phyloP scores from a whole-genome alignment of 2,888 invertebrate species.

The Pachymerium ferrugineum region DNA sequence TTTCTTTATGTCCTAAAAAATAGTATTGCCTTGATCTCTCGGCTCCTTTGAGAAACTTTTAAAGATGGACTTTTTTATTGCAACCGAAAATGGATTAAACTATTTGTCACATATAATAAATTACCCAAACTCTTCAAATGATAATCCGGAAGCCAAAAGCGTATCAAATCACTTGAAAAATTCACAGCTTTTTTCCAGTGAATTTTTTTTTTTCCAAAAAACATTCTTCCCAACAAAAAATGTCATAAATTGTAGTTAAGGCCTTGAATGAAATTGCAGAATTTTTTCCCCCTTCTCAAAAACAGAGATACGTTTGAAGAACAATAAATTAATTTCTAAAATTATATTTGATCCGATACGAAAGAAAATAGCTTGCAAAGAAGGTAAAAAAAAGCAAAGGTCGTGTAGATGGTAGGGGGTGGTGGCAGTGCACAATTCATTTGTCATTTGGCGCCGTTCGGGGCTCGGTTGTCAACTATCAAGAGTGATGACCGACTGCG shows the following conservation, averaged over 20 bases:
- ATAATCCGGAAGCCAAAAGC: neutral
- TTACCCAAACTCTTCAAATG: too few species aligned
- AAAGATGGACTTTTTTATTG: too few species aligned
- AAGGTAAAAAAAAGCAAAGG: neutral
- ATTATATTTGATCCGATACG: too few species aligned
- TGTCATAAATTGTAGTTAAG: too few species aligned
- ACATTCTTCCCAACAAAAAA: too few species aligned
- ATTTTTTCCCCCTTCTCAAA: neutral
- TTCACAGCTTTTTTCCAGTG: neutral
- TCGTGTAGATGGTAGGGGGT: too few species aligned
- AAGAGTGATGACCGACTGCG: conserved; percentile 29
- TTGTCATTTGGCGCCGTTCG: conserved; percentile 29
- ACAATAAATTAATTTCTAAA: conserved; percentile 6
- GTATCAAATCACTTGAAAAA: neutral
- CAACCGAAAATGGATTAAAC: neutral
- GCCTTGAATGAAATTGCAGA: neutral
- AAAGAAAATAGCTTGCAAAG: too few species aligned
- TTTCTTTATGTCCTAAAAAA: too few species aligned
- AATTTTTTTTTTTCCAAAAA: too few species aligned
- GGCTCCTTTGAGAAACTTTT: too few species aligned
- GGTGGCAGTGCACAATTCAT: neutral
- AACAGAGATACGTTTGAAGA: neutral
- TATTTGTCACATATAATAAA: too few species aligned
- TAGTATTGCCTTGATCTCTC: too few species aligned
- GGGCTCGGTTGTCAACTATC: conserved; percentile 5